Base-by-base conservation (phyloP, 2,888 invertebrate genomes). In the Drosophila ezoana region DNA sequence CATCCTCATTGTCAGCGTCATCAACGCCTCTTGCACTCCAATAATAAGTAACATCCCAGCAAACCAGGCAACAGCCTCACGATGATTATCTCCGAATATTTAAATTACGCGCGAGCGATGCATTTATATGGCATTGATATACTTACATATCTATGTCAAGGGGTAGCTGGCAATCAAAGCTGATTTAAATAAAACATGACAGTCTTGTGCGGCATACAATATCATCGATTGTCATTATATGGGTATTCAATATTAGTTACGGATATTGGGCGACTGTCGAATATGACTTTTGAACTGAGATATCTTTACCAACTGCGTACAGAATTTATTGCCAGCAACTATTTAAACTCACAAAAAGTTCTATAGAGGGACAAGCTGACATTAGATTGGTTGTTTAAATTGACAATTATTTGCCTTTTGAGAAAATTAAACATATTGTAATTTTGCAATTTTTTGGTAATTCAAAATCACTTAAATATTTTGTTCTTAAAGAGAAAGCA, bases 11-110 rank as follows among this genome's bases (percentile, higher is more conserved):
- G 28, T 20, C 60, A 47, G 38, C 68, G 44, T 66, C 72, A 66
- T 61, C 68, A 48, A 53, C 66, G 72, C 72, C 69, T 69, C 69
- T 45, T 59, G 63, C 76, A 76, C 67, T 64, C 67, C 61, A 63
- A 58, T 72, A 63, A 72, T 49, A 59, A 67, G 63, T 53, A 45
- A 56, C 69, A 63, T 41, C n/a, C 35, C 59, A 52, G 44, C 63
- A 41, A 38, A n/a, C 38, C 18, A 16, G 32, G 23, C 37, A 37
- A 28, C 11, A 52, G 33, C 20, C 49, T 48, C 33, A 32, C 56
- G 37, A 70, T 58, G 57, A 58, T 62, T 35, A 44, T 23, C 14
- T 57, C 44, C 20, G 16, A 28, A 47, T 20, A 41, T 52, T 37
- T 16, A 47, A 58, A 51, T 60, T 16, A 56, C 13, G 40, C 43